These are phyloP conservation scores for Eptesicus fuscus DNA, from an alignment of 2,113 vertebrate genomes.

Conservation along the genomic window DNA sequence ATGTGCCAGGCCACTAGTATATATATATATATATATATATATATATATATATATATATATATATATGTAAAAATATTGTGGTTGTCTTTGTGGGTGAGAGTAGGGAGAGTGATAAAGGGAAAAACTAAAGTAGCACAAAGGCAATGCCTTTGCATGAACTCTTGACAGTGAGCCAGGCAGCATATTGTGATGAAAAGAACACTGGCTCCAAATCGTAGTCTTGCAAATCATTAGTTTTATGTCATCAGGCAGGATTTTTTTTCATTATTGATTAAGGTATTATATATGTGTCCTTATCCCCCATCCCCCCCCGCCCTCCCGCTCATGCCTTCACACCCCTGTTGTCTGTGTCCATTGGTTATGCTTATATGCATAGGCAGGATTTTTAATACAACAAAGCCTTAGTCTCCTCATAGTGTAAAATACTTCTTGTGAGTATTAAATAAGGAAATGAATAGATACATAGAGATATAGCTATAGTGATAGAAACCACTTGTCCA, in stretches of 20 bases:
- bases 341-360: no score
- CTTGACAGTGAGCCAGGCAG: neutral
- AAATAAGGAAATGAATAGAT: neutral
- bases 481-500: neutral
- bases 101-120: neutral
- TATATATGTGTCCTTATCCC: no score
- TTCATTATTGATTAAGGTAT: no score
- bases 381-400: neutral
- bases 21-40: no score
- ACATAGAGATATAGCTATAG: neutral
- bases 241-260: neutral
- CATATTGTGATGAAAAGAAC: neutral
- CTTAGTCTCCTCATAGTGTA: neutral
- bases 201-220: neutral
- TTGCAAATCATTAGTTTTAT: neutral
- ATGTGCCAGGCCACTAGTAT: no score
- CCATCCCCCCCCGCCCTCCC: no score
- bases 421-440: neutral
- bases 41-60: no score
- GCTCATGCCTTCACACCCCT: no score
- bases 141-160: neutral
- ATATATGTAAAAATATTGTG: neutral
- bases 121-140: neutral
- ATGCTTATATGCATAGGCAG: neutral
- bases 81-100: neutral